Conservation (phyloP, 2,113 vertebrate species). For the Paratilapia polleni region DNA sequence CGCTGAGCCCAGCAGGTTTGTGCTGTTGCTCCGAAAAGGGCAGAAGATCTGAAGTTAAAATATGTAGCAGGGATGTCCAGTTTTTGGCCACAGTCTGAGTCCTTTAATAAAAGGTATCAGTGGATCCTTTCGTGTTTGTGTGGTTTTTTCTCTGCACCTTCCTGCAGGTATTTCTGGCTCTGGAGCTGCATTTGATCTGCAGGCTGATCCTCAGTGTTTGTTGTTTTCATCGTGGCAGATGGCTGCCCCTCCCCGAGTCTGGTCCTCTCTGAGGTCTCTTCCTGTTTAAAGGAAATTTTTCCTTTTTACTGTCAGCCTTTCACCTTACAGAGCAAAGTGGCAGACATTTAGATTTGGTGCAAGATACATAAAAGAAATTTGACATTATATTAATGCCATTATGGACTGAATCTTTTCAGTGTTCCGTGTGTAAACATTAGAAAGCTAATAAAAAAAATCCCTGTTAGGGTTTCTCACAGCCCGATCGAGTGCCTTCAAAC, state of each 20-base stretch:
- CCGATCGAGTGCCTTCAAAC: fast-evolving
- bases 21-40: too few species aligned
- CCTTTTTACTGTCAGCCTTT: neutral
- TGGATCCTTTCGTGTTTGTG: neutral
- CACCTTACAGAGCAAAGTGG: neutral
- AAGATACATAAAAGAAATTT: neutral
- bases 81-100: too few species aligned
- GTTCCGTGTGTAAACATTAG: neutral
- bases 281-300: too few species aligned
- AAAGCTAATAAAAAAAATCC: neutral
- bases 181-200: neutral
- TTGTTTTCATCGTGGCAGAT: neutral
- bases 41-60: too few species aligned
- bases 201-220: neutral
- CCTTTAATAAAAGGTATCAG: neutral
- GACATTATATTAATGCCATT: neutral
- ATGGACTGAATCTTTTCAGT: too few species aligned
- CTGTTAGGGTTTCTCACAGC: neutral
- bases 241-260: neutral
- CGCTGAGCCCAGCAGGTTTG: too few species aligned
- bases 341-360: neutral
- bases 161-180: slow-evolving; percentile 1
- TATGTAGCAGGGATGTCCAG: too few species aligned
- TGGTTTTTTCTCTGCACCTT: neutral
- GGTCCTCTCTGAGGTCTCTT: neutral